These are phyloP conservation scores for Caranx melampygus DNA, from an alignment of 2,113 vertebrate species.

Conservation along the genomic window DNA sequence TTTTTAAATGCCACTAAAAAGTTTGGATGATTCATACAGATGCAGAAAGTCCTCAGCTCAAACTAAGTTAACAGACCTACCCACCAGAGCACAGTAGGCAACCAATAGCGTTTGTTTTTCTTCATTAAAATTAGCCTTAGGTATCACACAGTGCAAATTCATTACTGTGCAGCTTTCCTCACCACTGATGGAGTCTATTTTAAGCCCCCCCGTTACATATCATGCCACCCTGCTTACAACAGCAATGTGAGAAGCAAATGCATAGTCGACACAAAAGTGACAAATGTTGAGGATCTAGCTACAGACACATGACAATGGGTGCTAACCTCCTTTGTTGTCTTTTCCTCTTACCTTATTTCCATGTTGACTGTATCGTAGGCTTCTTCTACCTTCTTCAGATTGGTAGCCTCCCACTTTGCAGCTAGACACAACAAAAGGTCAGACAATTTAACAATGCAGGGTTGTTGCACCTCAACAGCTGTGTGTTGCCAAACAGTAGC, in stretches of 20 bases:
- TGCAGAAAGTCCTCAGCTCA: slow-evolving; percentile 12
- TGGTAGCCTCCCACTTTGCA: slow-evolving; percentile 71
- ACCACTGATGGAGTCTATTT: slow-evolving; percentile 66
- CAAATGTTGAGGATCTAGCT: slow-evolving; percentile 31
- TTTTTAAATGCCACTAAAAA: slow-evolving; percentile 4
- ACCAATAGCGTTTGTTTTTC: slow-evolving; percentile 67
- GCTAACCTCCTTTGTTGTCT: slow-evolving; percentile 22
- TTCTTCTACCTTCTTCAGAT: slow-evolving; percentile 79
- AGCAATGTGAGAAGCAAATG: slow-evolving; percentile 40
- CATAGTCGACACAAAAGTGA: slow-evolving; percentile 5
- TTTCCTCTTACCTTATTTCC: slow-evolving; percentile 79
- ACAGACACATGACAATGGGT: slow-evolving; percentile 8
- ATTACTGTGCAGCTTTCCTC: slow-evolving; percentile 68
- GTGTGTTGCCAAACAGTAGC: slow-evolving; percentile 68
- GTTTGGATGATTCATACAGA: slow-evolving; percentile 23
- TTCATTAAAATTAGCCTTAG: slow-evolving; percentile 75
- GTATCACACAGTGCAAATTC: slow-evolving; percentile 66
- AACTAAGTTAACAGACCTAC: slow-evolving; percentile 34
- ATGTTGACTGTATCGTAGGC: slow-evolving; percentile 75
- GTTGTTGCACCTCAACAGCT: slow-evolving; percentile 56
- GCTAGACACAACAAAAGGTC: slow-evolving; percentile 78
- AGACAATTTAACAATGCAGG: slow-evolving; percentile 70
- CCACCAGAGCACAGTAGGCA: slow-evolving; percentile 57
- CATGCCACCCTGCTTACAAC: slow-evolving; percentile 36
- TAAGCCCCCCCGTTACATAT: slow-evolving; percentile 51